A percentile compares a stretch with the other conserved stretches of the same genome.
Evolutionary conservation across 2,113 vertebrate species (phyloP).

Genomic region (Microcebus lehilahytsara): DNA sequence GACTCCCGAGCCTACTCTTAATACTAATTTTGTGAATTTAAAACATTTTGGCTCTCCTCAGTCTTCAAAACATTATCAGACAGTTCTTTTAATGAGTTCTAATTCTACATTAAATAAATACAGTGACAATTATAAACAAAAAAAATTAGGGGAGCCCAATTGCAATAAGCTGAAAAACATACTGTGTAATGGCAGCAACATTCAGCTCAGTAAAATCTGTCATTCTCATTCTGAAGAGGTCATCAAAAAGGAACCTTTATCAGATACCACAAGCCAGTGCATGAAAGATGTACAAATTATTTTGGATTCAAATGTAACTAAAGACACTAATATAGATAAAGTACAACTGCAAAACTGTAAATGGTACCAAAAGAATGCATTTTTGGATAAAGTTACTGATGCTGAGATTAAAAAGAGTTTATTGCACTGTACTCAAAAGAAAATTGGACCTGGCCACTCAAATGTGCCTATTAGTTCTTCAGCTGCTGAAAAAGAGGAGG

Average conservation of each 20-base stretch:
- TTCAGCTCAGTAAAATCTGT: constrained; percentile 80
- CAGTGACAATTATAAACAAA: constrained; percentile 80
- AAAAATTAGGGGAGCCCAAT: constrained; percentile 70
- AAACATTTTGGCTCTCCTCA: constrained; percentile 83
- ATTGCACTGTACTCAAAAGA: constrained; percentile 74
- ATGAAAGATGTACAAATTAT: constrained; percentile 77
- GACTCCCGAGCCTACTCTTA: constrained; percentile 82
- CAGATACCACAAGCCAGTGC: constrained; percentile 67
- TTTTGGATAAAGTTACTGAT: constrained; percentile 79
- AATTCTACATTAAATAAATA: constrained; percentile 83
- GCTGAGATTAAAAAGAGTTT: constrained; percentile 78
- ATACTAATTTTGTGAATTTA: constrained; percentile 82
- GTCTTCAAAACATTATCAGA: constrained; percentile 83
- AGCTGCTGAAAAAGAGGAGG: constrained; percentile 77
- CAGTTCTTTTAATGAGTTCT: constrained; percentile 83
- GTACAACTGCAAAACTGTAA: constrained; percentile 78
- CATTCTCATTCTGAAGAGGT: constrained; percentile 81
- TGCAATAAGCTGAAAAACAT: constrained; percentile 82
- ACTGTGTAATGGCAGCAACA: constrained; percentile 79
- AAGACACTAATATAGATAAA: constrained; percentile 77
- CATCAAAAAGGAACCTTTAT: constrained; percentile 81
- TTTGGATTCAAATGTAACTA: constrained; percentile 74
- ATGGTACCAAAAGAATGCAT: constrained; percentile 79
- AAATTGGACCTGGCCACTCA: constrained; percentile 71
- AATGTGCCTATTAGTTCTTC: constrained; percentile 71